Evolutionary conservation across 2,888 invertebrate species (phyloP).

Genomic region (Sinhomidia bicolor): DNA sequence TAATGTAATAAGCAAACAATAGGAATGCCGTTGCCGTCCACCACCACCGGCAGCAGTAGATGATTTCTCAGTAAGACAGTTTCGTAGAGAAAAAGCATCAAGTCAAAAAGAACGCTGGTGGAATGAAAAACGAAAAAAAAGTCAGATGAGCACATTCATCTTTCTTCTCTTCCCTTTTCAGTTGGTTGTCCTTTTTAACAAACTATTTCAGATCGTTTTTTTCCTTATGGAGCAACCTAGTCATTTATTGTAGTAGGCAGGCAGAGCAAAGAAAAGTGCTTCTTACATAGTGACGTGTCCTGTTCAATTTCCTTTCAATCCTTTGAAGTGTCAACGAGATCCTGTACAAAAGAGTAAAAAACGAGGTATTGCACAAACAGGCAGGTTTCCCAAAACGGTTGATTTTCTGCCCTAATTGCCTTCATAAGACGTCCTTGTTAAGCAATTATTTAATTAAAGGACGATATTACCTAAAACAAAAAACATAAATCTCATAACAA

Average conservation of each 20-base stretch:
- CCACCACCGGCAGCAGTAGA: not conserved
- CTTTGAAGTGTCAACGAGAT: not conserved
- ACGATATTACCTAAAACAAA: too few relatives aligned
- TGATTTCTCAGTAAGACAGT: slow-evolving; percentile 17
- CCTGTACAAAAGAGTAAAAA: not conserved
- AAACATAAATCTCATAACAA: too few relatives aligned
- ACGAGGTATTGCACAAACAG: too few relatives aligned
- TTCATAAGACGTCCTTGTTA: too few relatives aligned
- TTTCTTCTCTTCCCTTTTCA: not conserved
- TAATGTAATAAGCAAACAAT: too few relatives aligned
- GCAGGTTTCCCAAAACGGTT: too few relatives aligned
- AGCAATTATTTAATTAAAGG: too few relatives aligned
- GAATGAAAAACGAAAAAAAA: slow-evolving; percentile 45
- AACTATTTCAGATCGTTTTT: slow-evolving; percentile 37
- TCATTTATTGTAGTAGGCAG: slow-evolving; percentile 3
- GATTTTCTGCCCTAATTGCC: too few relatives aligned
- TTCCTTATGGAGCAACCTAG: slow-evolving; percentile 17
- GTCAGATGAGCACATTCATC: slow-evolving; percentile 58
- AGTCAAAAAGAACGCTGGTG: slow-evolving; percentile 29
- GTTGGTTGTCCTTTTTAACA: slow-evolving; percentile 9
- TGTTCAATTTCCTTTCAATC: not conserved
- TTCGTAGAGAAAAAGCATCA: slow-evolving; percentile 39
- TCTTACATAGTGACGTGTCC: not conserved
- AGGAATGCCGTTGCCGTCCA: not conserved
- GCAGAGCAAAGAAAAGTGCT: not conserved